Base-by-base conservation (phyloP, 1,140 invertebrate species). In the Trichonephila clavata region DNA sequence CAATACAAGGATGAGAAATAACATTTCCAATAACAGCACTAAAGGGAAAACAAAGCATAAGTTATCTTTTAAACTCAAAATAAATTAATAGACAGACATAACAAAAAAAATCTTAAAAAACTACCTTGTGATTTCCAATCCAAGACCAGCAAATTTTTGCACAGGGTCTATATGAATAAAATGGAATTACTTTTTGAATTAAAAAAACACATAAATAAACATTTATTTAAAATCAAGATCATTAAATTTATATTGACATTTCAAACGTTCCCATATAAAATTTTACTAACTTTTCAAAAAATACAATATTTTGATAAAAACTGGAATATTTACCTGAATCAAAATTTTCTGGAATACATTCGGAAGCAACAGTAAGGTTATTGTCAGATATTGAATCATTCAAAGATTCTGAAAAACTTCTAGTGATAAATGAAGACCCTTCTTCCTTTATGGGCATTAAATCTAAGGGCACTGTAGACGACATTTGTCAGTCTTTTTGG, bases 1-100 rank as follows among this genome's bases (percentile, higher is more conserved):
- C 98, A 95, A 99, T 97, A 95, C 99, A 99, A 61, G 99, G 99
- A 96, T 99, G 98, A 95, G 98, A 98, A 14, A 99, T 96, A 39
- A 99, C 96, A 96, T 99, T 98, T 96, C 99, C 98, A 14, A 98
- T 97, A 80, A 98, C 27, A 39, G 61, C 59, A 90, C 93, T 94
- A 24, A 3, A 94, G 86, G 60, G 84, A 14, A 32, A 93, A 81
- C 59, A 6, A 81, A 57, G 57, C 50, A 5, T 50, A 50, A 50
- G 10, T 50, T 50, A 5, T 50, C 50, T 13, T 50, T 50, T 50
- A 13, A 50, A 50, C 50, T 50, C 50, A 0, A 50, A 13, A 50
- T 50, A 13, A 50, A 13, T 71, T 43, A 84, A 2, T 80, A 61
- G 32, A 60, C 20, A 50, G 0, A 89, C 10, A 27, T 50, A n/a